These are phyloP conservation scores for Sebastes taczanowskii DNA, from an alignment of 2,797 vertebrate genomes.

Conservation along the genomic window DNA sequence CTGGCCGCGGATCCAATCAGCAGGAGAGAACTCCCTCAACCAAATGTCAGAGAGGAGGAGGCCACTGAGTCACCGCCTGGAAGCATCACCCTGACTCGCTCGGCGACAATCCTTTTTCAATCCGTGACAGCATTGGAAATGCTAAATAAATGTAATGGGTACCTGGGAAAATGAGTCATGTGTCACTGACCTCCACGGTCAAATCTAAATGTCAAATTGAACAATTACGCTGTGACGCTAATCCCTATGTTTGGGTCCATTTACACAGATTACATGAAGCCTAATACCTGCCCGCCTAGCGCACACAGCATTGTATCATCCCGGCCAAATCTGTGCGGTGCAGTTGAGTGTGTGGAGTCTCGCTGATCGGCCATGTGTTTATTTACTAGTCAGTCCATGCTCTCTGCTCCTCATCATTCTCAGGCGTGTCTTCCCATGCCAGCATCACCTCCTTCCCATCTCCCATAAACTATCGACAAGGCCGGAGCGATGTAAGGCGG, in stretches of 20 bases:
- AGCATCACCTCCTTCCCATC: conserved; percentile 34
- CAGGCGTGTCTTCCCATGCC: conserved; percentile 33
- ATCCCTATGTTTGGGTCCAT: conserved; percentile 42
- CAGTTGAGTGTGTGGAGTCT: conserved; percentile 15
- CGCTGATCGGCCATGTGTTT: conserved; percentile 62
- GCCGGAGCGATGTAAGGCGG: conserved; percentile 55
- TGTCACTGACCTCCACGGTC: conserved; percentile 10
- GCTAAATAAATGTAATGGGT: conserved; percentile 24
- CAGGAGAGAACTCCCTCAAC: conserved; percentile 42
- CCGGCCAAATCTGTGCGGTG: background rate
- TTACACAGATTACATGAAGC: conserved; percentile 50
- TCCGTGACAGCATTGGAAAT: conserved; percentile 16
- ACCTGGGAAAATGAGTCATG: conserved; percentile 7
- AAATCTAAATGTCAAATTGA: conserved; percentile 40
- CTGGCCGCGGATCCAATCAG: conserved; percentile 57
- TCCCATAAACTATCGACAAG: conserved; percentile 77
- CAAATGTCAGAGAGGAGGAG: conserved; percentile 49
- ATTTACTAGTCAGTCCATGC: conserved; percentile 65
- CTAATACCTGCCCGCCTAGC: background rate
- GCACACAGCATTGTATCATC: conserved; percentile 13
- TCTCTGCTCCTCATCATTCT: conserved; percentile 64
- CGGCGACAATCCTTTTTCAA: conserved; percentile 12
- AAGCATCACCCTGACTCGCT: background rate
- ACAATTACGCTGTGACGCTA: conserved; percentile 19
- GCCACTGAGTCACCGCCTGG: conserved; percentile 41